Evolutionary conservation across 2,797 vertebrate genomes (phyloP).

Genomic region (Parambassis ranga): DNA sequence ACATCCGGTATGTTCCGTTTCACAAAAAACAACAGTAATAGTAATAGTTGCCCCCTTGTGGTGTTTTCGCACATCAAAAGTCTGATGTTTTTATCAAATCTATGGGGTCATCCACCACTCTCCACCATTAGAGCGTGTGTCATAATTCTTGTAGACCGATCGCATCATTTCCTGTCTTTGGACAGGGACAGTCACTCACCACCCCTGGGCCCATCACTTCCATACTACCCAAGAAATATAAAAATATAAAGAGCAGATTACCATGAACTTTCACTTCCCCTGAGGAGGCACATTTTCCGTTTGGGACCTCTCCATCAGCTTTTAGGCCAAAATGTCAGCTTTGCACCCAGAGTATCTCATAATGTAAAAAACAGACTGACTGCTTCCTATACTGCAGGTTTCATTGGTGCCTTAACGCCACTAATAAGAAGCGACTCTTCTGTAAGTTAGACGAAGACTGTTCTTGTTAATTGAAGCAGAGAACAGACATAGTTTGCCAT

Average conservation of each 20-base stretch:
- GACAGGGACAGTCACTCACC: not conserved
- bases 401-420: no score
- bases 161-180: not conserved
- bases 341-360: not conserved
- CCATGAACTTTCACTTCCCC: not conserved
- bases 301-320: not conserved
- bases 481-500: slow-evolving; percentile 18
- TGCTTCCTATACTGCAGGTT: no score
- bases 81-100: no score
- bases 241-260: not conserved
- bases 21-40: no score
- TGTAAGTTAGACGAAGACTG: no score
- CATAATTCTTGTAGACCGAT: no score
- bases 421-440: no score
- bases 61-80: no score
- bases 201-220: not conserved
- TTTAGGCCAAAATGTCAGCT: not conserved
- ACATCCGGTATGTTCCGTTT: no score
- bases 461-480: slow-evolving; percentile 11
- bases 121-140: no score
- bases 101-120: no score
- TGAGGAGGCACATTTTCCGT: not conserved
- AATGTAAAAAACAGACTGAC: not conserved
- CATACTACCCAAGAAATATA: not conserved
- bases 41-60: no score